Base-by-base conservation (phyloP, 1,140 invertebrate genomes). In the Episyrphus balteatus region DNA sequence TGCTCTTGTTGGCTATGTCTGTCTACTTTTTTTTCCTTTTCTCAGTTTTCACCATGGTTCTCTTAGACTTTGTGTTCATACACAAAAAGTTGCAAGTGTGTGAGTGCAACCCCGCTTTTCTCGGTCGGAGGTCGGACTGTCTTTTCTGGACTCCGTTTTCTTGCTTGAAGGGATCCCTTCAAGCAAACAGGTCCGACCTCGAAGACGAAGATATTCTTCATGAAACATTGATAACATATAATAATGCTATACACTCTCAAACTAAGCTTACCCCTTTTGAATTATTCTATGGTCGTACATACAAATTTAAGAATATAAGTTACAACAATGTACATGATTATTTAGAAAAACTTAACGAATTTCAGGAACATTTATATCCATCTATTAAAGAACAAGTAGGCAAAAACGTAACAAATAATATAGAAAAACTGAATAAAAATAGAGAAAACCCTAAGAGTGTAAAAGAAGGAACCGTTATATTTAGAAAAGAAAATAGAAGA, bases 191-290 rank as follows among this genome's bases (percentile, higher is more conserved):
- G n/a, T n/a, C n/a, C n/a, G n/a, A n/a, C n/a, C n/a, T n/a, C n/a
- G n/a, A n/a, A n/a, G n/a, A 47, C 10, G 18, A 47, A 9, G 36
- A 46, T 15, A 52, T 43, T 10, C 18, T 49, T 7, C 33, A 33
- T 9, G 45, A 50, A 34, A 44, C 15, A 33, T 34, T 46, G 10
- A 46, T 40, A 37, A 50, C 42, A 1, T 38, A 49, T 13, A 51
- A 49, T 11, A 41, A 51, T 5, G 39, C 47, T 15, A 38, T 44
- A 3, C 41, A 50, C 44, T 26, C 21, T 26, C 21, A 26, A 26
- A 26, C 48, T 1, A 52, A 50, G n/a, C 14, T 46, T 6, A 52
- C 42, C 5, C 47, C 51, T 2, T 52, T 42, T 8, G 44, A 52
- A 33, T n/a, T 51, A 15, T 42, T 46, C 6, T 46, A 2, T 7